Conservation (phyloP, 2,113 vertebrate species). For the Anas platyrhynchos region DNA sequence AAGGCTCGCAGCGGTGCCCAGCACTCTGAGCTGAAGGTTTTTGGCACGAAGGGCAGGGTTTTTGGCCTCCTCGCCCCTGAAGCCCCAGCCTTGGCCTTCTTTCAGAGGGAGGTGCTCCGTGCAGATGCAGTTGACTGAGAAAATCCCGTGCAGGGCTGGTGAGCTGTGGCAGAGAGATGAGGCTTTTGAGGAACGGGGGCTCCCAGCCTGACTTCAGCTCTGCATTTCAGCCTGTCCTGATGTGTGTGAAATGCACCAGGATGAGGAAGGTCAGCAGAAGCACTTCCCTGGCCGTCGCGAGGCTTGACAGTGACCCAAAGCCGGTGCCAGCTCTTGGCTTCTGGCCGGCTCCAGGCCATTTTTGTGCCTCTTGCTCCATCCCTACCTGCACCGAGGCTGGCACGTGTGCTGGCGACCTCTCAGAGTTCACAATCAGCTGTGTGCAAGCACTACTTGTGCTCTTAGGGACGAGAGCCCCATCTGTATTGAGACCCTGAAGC, state of each 20-base stretch:
- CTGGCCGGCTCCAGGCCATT: background rate
- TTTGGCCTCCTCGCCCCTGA: constrained; percentile 33
- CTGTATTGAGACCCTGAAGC: background rate
- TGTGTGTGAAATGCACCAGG: background rate
- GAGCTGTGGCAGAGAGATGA: constrained; percentile 33
- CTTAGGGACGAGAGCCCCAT: fast-evolving
- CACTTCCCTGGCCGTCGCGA: background rate
- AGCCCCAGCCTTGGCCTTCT: constrained; percentile 24
- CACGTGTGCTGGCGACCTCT: background rate
- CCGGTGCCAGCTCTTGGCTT: constrained; percentile 24
- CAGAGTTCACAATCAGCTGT: fast-evolving
- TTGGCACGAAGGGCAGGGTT: constrained; percentile 12
- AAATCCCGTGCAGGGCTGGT: constrained; percentile 28
- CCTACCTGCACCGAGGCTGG: background rate
- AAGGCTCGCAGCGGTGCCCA: background rate
- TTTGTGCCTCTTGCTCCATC: background rate
- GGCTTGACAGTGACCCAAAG: background rate
- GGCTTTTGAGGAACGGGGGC: constrained; percentile 36
- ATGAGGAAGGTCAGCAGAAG: constrained; percentile 24
- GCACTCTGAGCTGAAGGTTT: background rate
- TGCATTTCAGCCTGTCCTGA: background rate
- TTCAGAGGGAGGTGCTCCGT: constrained; percentile 21
- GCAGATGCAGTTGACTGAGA: constrained; percentile 24
- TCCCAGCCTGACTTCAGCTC: constrained; percentile 41
- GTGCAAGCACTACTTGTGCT: background rate